phyloP scores from a whole-genome alignment of 2,888 invertebrate species.

The Drosophila tanythrix region DNA sequence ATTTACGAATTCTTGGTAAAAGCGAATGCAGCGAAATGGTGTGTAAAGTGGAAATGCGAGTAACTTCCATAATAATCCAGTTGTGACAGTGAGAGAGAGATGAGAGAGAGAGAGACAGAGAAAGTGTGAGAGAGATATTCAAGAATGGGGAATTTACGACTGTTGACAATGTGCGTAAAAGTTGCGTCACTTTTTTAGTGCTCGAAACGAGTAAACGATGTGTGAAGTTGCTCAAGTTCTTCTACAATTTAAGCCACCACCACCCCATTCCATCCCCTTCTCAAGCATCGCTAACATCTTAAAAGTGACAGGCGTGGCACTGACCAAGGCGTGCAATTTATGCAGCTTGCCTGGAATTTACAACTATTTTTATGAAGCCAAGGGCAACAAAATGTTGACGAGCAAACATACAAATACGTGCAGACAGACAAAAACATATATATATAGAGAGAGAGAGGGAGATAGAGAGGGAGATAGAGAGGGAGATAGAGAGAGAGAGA shows the following conservation, averaged over 20 bases:
- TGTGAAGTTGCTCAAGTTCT: slow-evolving; percentile 60
- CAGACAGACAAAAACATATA: slow-evolving; percentile 9
- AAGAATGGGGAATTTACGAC: slow-evolving; percentile 61
- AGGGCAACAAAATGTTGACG: slow-evolving; percentile 59
- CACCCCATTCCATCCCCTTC: background rate
- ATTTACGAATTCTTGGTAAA: slow-evolving; percentile 12
- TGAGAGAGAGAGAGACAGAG: too few species aligned
- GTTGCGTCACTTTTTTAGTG: slow-evolving; percentile 73
- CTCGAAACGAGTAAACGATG: slow-evolving; percentile 60
- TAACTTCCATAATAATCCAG: slow-evolving; percentile 61
- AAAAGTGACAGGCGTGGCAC: slow-evolving; percentile 10
- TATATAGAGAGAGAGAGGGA: background rate
- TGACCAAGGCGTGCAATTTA: slow-evolving; percentile 57
- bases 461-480: background rate
- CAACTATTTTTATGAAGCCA: slow-evolving; percentile 80
- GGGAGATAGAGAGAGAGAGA: background rate
- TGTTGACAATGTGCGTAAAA: slow-evolving; percentile 75
- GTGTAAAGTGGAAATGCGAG: slow-evolving; percentile 26
- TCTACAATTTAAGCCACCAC: slow-evolving; percentile 1
- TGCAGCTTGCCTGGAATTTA: slow-evolving; percentile 72
- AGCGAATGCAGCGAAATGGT: slow-evolving; percentile 19
- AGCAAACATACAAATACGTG: slow-evolving; percentile 48
- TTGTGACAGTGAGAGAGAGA: background rate
- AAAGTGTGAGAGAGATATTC: background rate
- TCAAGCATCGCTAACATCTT: background rate